Conservation (phyloP, 2,797 vertebrate species). For the Sebastes dallii region DNA sequence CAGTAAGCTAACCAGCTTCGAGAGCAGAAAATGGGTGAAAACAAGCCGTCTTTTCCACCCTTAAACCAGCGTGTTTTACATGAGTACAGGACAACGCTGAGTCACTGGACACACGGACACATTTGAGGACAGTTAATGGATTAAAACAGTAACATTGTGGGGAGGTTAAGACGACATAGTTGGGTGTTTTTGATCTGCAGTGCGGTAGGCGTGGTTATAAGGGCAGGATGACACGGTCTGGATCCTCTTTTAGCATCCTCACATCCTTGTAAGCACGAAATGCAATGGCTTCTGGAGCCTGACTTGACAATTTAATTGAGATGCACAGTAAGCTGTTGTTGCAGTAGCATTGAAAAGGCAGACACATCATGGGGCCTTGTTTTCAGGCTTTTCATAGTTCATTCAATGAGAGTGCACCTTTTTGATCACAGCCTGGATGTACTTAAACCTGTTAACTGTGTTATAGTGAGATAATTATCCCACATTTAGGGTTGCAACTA, state of each 20-base stretch:
- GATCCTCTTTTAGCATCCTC: constrained; percentile 70
- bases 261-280: constrained; percentile 33
- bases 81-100: constrained; percentile 20
- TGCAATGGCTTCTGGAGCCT: constrained; percentile 30
- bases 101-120: constrained; percentile 14
- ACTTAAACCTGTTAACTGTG: background rate
- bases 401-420: background rate
- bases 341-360: constrained; percentile 15
- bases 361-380: constrained; percentile 9
- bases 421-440: background rate
- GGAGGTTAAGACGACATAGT: constrained; percentile 29
- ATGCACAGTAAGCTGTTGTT: constrained; percentile 53
- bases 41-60: background rate
- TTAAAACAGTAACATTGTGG: constrained; percentile 15
- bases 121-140: background rate
- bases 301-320: constrained; percentile 57
- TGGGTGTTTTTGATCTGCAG: constrained; percentile 88
- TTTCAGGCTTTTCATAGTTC: background rate
- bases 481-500: background rate
- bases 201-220: constrained; percentile 88
- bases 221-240: constrained; percentile 51
- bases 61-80: background rate
- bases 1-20: constrained; percentile 23
- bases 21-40: background rate
- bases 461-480: background rate